Evolutionary conservation across 1,140 invertebrate species (phyloP), one percentile per base, ranked within the genome.

Genomic region (Megathymus violae): DNA sequence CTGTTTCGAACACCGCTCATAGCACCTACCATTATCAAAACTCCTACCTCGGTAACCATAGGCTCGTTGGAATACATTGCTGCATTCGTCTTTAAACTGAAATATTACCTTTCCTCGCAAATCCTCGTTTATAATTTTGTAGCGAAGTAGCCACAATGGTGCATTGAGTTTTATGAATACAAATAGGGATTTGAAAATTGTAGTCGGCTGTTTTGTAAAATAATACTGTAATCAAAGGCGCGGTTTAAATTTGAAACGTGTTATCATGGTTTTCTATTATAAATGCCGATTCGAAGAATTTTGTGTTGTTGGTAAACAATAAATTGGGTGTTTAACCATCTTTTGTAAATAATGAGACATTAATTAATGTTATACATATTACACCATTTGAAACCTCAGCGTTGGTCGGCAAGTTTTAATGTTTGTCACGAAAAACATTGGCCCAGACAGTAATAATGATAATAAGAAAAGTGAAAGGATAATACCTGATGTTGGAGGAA

Each of bases 1-100:
- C 68, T 61, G 68, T 66, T 68, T 43, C 17, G 34, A 51, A 40
- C 44, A 41, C 54, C 50, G 50, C 34, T 34, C 47, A 31, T 54
- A 22, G 41, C 40, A 47, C 38, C 38, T 52, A 15, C 65, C 65
- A 19, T 27, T n/a, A 54, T 19, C 19, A 54, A 54, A 41, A 54
- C 51, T 38, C 51, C 25, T 48, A 54, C 51, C 51, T 54, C 43
- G 7, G 19, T 43, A 25, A 43, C 17, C 15, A 14, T 11, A 54
- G 36, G 0, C 38, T n/a, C 9, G 11, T 14, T 11, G 2, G 11
- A 25, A 40, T 54, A 41, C 51, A 54, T 54, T 54, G 51, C 51
- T 54, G 19, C 51, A 4, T 43, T 54, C 19, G 3, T 40, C 3
- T 41, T 0, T 10, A 27, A 54, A 43, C 13, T 6, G 14, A 25